Conservation (phyloP, 1,140 invertebrate genomes). For the Rhizoglyphus robini region DNA sequence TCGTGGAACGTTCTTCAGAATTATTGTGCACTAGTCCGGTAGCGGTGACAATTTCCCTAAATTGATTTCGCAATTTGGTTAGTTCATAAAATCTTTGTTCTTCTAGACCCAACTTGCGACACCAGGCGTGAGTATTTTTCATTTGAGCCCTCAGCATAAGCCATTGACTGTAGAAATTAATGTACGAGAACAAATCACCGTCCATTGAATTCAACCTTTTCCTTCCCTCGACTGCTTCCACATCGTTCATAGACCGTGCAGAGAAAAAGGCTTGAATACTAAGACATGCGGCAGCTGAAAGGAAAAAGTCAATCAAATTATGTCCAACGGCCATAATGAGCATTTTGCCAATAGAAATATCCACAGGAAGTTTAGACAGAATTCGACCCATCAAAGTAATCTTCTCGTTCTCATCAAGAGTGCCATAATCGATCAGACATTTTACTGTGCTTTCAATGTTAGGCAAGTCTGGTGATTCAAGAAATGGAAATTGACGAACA, state of each 20-base stretch:
- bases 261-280: constrained; percentile 89
- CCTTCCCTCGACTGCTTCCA: constrained; percentile 56
- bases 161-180: constrained; percentile 83
- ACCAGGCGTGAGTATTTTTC: constrained; percentile 58
- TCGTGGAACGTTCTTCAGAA: constrained; percentile 18
- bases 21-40: constrained; percentile 3
- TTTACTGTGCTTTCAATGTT: constrained; percentile 72
- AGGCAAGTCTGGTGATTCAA: constrained; percentile 65
- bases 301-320: constrained; percentile 52
- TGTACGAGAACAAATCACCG: constrained; percentile 82
- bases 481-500: constrained; percentile 81
- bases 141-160: constrained; percentile 50
- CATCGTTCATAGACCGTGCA: constrained; percentile 66
- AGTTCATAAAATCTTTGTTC: constrained; percentile 94
- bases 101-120: constrained; percentile 68
- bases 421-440: constrained; percentile 71
- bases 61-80: constrained; percentile 77
- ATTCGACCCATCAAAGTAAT: constrained; percentile 80
- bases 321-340: constrained; percentile 26
- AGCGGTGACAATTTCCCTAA: constrained; percentile 55
- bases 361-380: constrained; percentile 76
- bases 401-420: constrained; percentile 51
- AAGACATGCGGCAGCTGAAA: constrained; percentile 76
- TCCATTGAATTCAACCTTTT: constrained; percentile 76
- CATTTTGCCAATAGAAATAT: constrained; percentile 91